Conservation (phyloP, 1,140 invertebrate genomes). For the Caenorhabditis latens region DNA sequence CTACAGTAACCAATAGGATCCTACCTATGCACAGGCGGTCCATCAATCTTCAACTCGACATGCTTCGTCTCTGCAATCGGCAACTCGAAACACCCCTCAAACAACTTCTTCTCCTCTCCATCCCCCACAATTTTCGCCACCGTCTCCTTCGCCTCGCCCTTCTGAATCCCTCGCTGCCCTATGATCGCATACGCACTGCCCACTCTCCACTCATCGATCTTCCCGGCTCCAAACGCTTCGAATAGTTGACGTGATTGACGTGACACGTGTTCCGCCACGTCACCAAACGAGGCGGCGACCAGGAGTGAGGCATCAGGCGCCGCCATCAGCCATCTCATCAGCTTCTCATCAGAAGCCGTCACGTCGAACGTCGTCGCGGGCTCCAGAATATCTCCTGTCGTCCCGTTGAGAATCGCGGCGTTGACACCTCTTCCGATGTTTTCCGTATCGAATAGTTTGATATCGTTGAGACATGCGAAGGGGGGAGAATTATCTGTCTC, state of each 20-base stretch:
- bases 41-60: conserved; percentile 44
- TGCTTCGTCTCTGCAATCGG: conserved; percentile 29
- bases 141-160: conserved; percentile 51
- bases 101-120: not conserved
- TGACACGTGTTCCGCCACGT: conserved; percentile 57
- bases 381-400: conserved; percentile 56
- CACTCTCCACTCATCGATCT: conserved; percentile 42
- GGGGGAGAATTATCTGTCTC: conserved; percentile 50
- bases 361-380: conserved; percentile 55
- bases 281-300: conserved; percentile 57
- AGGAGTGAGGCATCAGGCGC: conserved; percentile 14
- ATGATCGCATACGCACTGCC: conserved; percentile 57
- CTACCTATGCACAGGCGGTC: conserved; percentile 40
- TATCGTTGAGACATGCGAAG: conserved; percentile 59
- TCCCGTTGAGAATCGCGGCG: conserved; percentile 45
- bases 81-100: conserved; percentile 59
- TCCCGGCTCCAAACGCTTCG: conserved; percentile 39
- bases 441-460: conserved; percentile 55
- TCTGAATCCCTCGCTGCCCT: conserved; percentile 54
- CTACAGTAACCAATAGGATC: not conserved
- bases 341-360: conserved; percentile 59
- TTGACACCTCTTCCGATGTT: conserved; percentile 48
- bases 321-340: conserved; percentile 53
- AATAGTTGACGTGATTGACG: conserved; percentile 30
- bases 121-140: conserved; percentile 7